A percentile compares a stretch with the other conserved stretches of the same genome.
These are phyloP conservation scores for Hiodon tergisus DNA, from an alignment of 2,113 vertebrate genomes.

Conservation along the genomic window DNA sequence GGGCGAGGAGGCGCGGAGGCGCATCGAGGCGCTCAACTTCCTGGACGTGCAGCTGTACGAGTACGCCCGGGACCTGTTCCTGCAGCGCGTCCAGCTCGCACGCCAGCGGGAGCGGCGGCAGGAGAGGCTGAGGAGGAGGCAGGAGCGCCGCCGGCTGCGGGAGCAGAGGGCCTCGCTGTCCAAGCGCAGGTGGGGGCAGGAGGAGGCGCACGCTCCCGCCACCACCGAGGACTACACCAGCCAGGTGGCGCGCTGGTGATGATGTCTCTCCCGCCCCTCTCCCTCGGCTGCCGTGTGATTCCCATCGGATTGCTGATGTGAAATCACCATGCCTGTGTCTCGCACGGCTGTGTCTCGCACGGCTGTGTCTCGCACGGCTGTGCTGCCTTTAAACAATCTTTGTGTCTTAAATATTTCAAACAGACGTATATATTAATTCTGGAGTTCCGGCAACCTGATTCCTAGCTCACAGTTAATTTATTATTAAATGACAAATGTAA, in stretches of 20 bases:
- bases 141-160: slow-evolving; percentile 74
- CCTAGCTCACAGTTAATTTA: not conserved
- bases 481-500: not conserved
- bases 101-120: slow-evolving; percentile 81
- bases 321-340: slow-evolving; percentile 1
- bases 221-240: slow-evolving; percentile 95
- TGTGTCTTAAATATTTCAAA: slow-evolving; percentile 23
- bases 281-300: slow-evolving; percentile 4
- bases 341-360: slow-evolving; percentile 5
- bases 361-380: not conserved
- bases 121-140: slow-evolving; percentile 74
- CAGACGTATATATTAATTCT: not conserved
- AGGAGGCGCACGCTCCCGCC: slow-evolving; percentile 39
- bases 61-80: slow-evolving; percentile 89
- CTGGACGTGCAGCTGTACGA: slow-evolving; percentile 91
- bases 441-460: not conserved
- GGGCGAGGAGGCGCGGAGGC: slow-evolving; percentile 68
- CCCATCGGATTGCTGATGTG: not conserved
- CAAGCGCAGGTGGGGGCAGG: slow-evolving; percentile 49
- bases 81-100: slow-evolving; percentile 89
- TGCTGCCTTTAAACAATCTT: slow-evolving; percentile 16
- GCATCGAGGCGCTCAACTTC: slow-evolving; percentile 86
- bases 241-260: slow-evolving; percentile 91
- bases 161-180: slow-evolving; percentile 69
- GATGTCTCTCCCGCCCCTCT: not conserved